These are phyloP conservation scores for Leptinotarsa lineolata DNA, from an alignment of 1,140 invertebrate genomes.

Conservation along the genomic window DNA sequence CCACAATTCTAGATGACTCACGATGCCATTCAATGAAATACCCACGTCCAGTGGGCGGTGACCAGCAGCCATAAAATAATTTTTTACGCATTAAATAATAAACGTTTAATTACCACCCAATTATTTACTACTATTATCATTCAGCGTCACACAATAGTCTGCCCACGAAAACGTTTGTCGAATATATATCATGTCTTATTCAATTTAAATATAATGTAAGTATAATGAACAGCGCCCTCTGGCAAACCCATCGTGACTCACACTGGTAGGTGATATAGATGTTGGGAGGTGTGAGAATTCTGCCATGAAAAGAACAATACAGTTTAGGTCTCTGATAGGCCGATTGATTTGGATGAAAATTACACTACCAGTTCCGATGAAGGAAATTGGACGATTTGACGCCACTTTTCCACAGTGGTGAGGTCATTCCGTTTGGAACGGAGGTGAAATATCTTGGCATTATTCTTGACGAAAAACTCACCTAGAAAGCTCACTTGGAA, in stretches of 20 bases:
- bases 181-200: conserved; percentile 50
- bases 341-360: not conserved
- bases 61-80: conserved; percentile 19
- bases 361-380: too few species aligned
- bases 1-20: conserved; percentile 3
- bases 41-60: conserved; percentile 9
- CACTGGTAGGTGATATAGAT: conserved; percentile 51
- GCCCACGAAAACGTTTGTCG: conserved; percentile 14
- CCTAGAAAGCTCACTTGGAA: too few species aligned
- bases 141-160: conserved; percentile 12
- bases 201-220: conserved; percentile 52
- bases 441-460: too few species aligned
- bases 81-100: conserved; percentile 18
- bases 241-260: conserved; percentile 49
- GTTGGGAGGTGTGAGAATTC: conserved; percentile 47
- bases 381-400: too few species aligned
- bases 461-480: too few species aligned
- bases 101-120: conserved; percentile 20
- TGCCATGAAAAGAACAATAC: not conserved
- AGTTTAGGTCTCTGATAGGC: not conserved
- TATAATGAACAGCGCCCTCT: conserved; percentile 49
- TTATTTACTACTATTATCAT: conserved; percentile 9
- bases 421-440: too few species aligned
- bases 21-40: not conserved
- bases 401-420: too few species aligned